Evolutionary conservation across 2,797 vertebrate species (phyloP), one percentile per base, ranked within the genome.

Genomic region (Diceros bicornis): DNA sequence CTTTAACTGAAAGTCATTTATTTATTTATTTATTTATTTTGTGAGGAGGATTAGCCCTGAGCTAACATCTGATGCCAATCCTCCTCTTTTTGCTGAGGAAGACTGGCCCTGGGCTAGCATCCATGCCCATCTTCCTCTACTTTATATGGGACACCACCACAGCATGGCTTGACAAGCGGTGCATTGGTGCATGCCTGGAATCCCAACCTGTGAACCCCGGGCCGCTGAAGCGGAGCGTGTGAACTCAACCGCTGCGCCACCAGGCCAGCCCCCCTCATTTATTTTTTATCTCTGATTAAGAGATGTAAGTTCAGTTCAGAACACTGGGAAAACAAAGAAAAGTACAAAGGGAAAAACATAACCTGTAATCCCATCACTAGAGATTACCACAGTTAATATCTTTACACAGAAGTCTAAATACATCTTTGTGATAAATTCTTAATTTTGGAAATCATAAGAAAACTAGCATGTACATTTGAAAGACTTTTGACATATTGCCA

Each of bases 381-480:
- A 86, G n/a, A 78, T 62, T 3, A 47, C 29, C 13, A 34, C 4
- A 72, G 32, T 32, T 81, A 41, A 37, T 6, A 64, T 52, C 29
- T 94, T 77, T 68, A 41, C 47, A 78, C 11, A 29, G 47, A 68
- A 61, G 25, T 47, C 61, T 59, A 59, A 91, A 44, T 52, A 68
- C 25, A 72, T 96, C n/a, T 52, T 41, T 86, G 83, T 61, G 17
- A 50, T 55, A 62, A 23, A 41, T 18, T 77, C 57, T 91, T 74
- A 41, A 83, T 66, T 93, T 77, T 97, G 61, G 55, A 88, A 64
- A 82, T 69, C 57, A 27, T n/a, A 50, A 64, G 50, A 29, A 78
- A 78, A 89, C 7, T 10, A 59, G 41, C 23, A 41, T 21, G 25
- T 8, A 2, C 16, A 29, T 79, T 79, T 23, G 37, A 59, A 81